Percentiles rank a stretch among this genome's conserved stretches.
Conservation (phyloP, 2,888 invertebrate genomes). For the Diplazon laetatorius region DNA sequence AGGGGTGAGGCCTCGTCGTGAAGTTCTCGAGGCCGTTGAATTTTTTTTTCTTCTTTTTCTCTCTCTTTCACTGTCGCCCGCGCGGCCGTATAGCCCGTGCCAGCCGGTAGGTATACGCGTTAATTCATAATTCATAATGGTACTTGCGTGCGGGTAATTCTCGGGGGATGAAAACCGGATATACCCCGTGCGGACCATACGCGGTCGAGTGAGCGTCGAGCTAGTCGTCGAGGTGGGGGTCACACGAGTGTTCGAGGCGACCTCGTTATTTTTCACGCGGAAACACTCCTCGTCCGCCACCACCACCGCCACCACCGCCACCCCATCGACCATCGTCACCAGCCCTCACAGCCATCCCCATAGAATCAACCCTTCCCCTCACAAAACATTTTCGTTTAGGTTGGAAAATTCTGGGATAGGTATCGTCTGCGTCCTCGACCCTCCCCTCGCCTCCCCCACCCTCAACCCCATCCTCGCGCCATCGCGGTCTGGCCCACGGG, state of each 20-base stretch:
- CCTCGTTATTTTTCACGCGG: constrained; percentile 73
- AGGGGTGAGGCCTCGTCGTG: constrained; percentile 54
- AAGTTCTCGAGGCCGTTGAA: constrained; percentile 49
- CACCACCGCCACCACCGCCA: no score
- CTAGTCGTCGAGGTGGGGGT: constrained; percentile 31
- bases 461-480: no score
- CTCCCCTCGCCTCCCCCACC: constrained; percentile 6
- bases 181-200: constrained; percentile 55
- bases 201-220: constrained; percentile 38
- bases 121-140: constrained; percentile 79
- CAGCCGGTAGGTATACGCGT: no score
- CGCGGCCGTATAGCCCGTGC: constrained; percentile 35
- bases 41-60: no score
- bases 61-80: constrained; percentile 22
- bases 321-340: constrained; percentile 17
- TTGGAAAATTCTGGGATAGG: constrained; percentile 31
- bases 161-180: constrained; percentile 62
- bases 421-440: constrained; percentile 29
- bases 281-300: constrained; percentile 34
- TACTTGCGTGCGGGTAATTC: constrained; percentile 78
- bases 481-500: no score
- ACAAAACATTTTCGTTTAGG: constrained; percentile 43
- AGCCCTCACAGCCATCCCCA: constrained; percentile 23
- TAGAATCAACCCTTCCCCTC: constrained; percentile 5
- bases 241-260: constrained; percentile 56